Percentiles rank a stretch among this genome's conserved stretches.
phyloP scores from a whole-genome alignment of 2,888 invertebrate genomes.

The Leptinotarsa peninsularis region DNA sequence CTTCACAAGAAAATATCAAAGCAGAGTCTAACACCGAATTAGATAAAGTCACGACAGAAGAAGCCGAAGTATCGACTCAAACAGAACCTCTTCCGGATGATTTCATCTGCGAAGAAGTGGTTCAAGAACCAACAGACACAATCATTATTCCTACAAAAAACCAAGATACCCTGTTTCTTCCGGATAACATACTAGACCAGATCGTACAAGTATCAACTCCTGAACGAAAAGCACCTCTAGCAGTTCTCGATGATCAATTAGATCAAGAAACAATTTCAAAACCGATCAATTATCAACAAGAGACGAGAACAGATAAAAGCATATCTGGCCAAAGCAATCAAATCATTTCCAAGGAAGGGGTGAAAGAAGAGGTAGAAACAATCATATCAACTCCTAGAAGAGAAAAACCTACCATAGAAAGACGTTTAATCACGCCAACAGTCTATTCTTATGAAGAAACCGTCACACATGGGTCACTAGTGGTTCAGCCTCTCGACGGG shows the following conservation, averaged over 20 bases:
- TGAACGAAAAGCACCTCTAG: neutral
- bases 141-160: conserved; percentile 40
- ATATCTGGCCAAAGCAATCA: neutral
- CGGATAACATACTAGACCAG: neutral
- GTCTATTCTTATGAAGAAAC: conserved; percentile 71
- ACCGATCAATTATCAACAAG: neutral
- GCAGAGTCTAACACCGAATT: conserved; percentile 39
- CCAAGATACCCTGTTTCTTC: neutral
- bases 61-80: conserved; percentile 84
- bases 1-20: conserved; percentile 57
- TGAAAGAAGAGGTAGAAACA: neutral
- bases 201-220: conserved; percentile 28
- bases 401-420: conserved; percentile 36
- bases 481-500: conserved; percentile 75
- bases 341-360: neutral
- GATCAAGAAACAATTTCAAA: neutral
- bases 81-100: conserved; percentile 88
- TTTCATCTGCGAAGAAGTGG: conserved; percentile 74
- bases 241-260: neutral
- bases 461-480: conserved; percentile 75
- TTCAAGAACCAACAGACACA: conserved; percentile 46
- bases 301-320: neutral
- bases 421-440: conserved; percentile 55
- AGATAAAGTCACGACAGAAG: conserved; percentile 66
- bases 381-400: neutral